These are phyloP conservation scores for Rhorus exstirpatorius DNA, from an alignment of 2,888 invertebrate genomes.

Conservation along the genomic window DNA sequence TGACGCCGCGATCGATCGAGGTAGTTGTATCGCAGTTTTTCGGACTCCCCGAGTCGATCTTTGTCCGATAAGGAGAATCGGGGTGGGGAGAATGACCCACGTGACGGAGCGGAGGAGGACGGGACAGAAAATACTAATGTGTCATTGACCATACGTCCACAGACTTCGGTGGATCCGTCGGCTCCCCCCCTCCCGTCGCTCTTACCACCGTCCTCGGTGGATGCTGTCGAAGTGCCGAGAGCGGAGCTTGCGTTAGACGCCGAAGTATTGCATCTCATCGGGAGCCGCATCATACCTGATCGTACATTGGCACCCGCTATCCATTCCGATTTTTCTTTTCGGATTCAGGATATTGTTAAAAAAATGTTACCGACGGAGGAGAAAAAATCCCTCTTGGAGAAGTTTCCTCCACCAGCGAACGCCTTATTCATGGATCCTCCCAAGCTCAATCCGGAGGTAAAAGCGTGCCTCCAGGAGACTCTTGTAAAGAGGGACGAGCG, in stretches of 20 bases:
- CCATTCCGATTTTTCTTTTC: constrained; percentile 15
- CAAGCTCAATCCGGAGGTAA: constrained; percentile 61
- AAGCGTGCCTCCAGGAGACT: constrained; percentile 46
- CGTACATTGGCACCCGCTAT: constrained; percentile 12
- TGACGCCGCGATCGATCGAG: constrained; percentile 11
- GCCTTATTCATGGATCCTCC: constrained; percentile 57
- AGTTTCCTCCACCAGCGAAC: constrained; percentile 59
- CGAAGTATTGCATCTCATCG: constrained; percentile 24
- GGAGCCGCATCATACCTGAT: constrained; percentile 15
- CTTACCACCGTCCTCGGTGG: constrained; percentile 7
- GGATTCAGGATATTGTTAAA: constrained; percentile 55
- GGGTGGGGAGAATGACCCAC: background rate
- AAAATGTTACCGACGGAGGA: constrained; percentile 58
- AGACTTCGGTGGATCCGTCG: background rate
- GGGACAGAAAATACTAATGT: background rate
- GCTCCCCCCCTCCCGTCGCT: background rate
- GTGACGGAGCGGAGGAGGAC: no score
- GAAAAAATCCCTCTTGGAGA: constrained; percentile 43
- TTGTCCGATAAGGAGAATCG: constrained; percentile 13
- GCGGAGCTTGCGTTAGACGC: constrained; percentile 5
- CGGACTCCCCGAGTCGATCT: constrained; percentile 6
- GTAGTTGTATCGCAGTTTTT: background rate
- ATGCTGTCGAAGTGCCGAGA: background rate
- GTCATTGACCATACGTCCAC: no score
- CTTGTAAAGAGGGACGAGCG: constrained; percentile 59